Base-by-base conservation (phyloP, 1,140 invertebrate species). In the Drosophila grimshawi region DNA sequence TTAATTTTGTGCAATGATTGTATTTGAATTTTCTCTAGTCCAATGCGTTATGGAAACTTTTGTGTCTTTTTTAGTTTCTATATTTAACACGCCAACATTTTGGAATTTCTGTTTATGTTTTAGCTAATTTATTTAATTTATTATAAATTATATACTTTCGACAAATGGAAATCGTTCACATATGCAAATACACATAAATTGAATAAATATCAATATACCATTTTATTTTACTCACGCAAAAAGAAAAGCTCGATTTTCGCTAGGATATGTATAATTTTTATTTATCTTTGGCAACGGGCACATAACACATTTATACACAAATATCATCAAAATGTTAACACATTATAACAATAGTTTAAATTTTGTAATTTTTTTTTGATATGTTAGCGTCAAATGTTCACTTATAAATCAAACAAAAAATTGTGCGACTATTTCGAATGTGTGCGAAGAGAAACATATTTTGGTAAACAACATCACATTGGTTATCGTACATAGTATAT, bases 51-150 rank as follows among this genome's bases (percentile, higher is more conserved):
- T 59, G 46, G 48, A 76, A 76, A 60, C 49, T 60, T 65, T 76
- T 32, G 8, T 60, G 32, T 60, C 43, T 51, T 62, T 63, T 62
- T 68, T 68, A n/a, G 57, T 60, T 65, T 65, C 46, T 55, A 71
- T 39, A 65, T 62, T 65, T 71, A 76, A 63, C 66, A 73, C 4
- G 51, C 76, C 65, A 88, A 88, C 61, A 82, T 70, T 76, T 63
- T 80, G 81, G 71, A 86, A 82, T 73, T 82, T 86, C 76, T 82
- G 55, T 83, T 88, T 83, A 82, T 83, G 76, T 69, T 86, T 80
- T 86, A 86, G 83, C 76, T 86, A 77, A 86, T 86, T 86, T 86
- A 86, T 83, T 86, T 88, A 52, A 86, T 86, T 86, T 86, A 86
- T 86, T 83, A 88, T 88, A 74, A 86, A 85, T 62, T 61, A 68